Evolutionary conservation across 2,888 invertebrate genomes (phyloP), one percentile per base, ranked within the genome.

Genomic region (Diabrotica balteata): DNA sequence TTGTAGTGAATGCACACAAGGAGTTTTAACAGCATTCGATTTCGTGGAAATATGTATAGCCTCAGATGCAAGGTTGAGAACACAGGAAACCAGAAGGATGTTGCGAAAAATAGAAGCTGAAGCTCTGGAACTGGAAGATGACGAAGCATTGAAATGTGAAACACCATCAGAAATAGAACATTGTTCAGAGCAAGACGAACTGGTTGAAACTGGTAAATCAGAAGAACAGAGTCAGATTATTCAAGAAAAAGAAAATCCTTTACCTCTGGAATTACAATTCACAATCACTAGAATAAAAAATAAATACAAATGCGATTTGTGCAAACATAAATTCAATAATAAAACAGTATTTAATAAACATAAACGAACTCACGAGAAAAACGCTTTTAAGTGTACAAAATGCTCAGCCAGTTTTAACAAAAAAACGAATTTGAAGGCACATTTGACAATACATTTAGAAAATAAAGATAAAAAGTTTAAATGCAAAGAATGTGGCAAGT

Each of bases 21-120:
- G 54, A 49, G 49, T 74, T 54, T 70, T 64, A 44, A 54, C 61
- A 22, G 63, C 72, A 8, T 74, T 66, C 65, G 65, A 57, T 50
- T 76, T 78, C 63, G 60, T 62, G n/a, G 70, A 76, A 43, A 59
- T 67, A 57, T 77, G 78, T 63, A 68, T 73, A 44, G 55, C 65
- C 49, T 75, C 77, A 9, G 78, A 78, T 59, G 65, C 72, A 49
- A 47, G 70, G 8, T 62, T 77, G 53, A 69, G 75, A 59, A 77
- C 72, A 42, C 70, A 75, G 49, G 76, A 77, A 73, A 76, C 74
- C 0, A 52, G 73, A 11, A 61, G 74, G 47, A 70, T 75, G 66
- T 75, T 77, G 57, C 57, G 75, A 8, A 71, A 74, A 73, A 75
- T 77, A 53, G 77, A 76, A 57, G 71, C 75, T 63, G 77, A 77